Percentiles rank a stretch among this genome's conserved stretches.
Evolutionary conservation across 2,113 vertebrate genomes (phyloP).

Genomic region (Numenius arquata): DNA sequence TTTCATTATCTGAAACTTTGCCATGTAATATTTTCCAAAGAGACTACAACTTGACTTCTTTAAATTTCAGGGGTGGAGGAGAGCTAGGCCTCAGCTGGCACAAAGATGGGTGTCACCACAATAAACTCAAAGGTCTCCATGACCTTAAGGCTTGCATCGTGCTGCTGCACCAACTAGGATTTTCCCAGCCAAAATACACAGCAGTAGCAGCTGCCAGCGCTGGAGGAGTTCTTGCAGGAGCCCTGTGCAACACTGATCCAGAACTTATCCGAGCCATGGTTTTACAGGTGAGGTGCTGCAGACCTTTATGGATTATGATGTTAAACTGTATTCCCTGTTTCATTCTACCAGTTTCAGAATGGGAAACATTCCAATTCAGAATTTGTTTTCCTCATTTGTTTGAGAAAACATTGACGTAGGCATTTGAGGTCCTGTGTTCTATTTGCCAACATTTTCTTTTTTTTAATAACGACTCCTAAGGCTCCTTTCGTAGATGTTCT

Average conservation of each 20-base stretch:
- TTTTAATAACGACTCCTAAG: slow-evolving; percentile 61
- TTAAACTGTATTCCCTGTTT: not conserved
- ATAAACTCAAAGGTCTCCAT: slow-evolving; percentile 85
- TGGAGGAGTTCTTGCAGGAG: slow-evolving; percentile 89
- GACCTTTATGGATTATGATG: not conserved
- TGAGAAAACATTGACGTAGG: not conserved
- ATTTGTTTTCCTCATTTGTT: not conserved
- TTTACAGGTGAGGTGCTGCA: slow-evolving; percentile 80
- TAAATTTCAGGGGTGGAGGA: slow-evolving; percentile 87
- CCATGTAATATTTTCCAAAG: not conserved
- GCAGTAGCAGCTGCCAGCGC: slow-evolving; percentile 86
- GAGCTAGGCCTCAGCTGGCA: slow-evolving; percentile 91
- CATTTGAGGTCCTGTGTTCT: not conserved
- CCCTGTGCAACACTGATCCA: slow-evolving; percentile 86
- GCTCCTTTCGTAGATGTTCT: slow-evolving; percentile 94
- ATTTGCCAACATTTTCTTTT: not conserved
- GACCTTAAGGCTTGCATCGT: slow-evolving; percentile 87
- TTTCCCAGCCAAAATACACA: slow-evolving; percentile 82
- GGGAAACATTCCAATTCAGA: not conserved
- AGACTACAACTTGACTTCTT: not conserved
- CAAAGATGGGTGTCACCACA: slow-evolving; percentile 77
- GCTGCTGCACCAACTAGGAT: slow-evolving; percentile 80
- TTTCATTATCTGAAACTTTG: not conserved
- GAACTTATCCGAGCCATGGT: slow-evolving; percentile 80
- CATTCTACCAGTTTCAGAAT: not conserved